A percentile compares a stretch with the other conserved stretches of the same genome.
Evolutionary conservation across 2,113 vertebrate genomes (phyloP).

Genomic region (Puma concolor): DNA sequence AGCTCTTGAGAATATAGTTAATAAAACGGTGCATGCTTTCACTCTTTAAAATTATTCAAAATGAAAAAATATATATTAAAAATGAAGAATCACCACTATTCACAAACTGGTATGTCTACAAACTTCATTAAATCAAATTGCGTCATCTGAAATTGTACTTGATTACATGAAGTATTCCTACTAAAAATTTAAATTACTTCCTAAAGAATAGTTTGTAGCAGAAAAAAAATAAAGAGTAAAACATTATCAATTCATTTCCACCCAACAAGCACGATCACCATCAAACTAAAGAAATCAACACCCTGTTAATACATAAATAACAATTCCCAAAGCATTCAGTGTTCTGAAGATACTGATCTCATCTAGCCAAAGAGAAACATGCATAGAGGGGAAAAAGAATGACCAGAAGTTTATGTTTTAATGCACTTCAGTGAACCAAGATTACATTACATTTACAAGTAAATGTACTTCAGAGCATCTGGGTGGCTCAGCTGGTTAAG

Average conservation of each 20-base stretch:
- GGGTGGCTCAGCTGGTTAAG: too few species aligned
- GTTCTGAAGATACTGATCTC: neutral
- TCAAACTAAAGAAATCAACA: neutral
- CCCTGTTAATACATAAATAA: constrained; percentile 16
- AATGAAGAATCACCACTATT: constrained; percentile 26
- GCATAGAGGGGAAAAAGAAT: neutral
- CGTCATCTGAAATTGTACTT: constrained; percentile 20
- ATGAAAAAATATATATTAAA: neutral
- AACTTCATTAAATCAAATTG: constrained; percentile 24
- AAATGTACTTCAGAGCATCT: neutral
- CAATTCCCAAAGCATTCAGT: neutral
- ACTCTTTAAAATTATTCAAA: neutral
- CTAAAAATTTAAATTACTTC: constrained; percentile 44
- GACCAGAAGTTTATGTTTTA: neutral
- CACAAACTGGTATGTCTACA: constrained; percentile 16
- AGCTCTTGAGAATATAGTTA: constrained; percentile 14
- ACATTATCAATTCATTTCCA: neutral
- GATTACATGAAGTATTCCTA: neutral
- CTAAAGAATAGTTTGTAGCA: neutral
- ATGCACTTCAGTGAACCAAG: neutral
- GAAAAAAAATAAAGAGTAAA: neutral
- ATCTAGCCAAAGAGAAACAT: constrained; percentile 5
- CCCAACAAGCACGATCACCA: neutral
- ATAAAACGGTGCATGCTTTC: neutral
- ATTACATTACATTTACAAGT: constrained; percentile 29